Base-by-base conservation (phyloP, 53 echinoderm and acorn worm genomes). In the Glandiceps talaboti region DNA sequence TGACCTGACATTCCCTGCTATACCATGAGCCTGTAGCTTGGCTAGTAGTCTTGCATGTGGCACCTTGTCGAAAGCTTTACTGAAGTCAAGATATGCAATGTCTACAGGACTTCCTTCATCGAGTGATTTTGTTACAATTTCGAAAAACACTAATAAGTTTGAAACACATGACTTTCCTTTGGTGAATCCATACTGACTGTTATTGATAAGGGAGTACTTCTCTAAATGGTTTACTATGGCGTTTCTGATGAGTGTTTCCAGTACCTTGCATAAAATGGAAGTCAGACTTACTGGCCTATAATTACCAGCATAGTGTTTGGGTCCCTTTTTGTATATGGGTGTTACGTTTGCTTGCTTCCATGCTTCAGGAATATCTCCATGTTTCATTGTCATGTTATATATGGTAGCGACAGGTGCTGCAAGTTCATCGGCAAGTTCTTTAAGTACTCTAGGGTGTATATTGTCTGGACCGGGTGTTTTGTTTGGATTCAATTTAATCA, bases 211-310 rank as follows among this genome's bases (percentile, higher is more conserved):
- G 27, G 31, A 31, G 20, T 77, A 26, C 26, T 30, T 33, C 27
- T 77, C 33, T 26, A 82, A 28, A 31, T 82, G 82, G 0, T 30
- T 29, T 0, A 77, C 30, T 14, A 86, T 73, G 27, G 28, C 20
- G 30, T 86, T 32, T 33, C 76, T 86, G n/a, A 82, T 73, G 0
- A 86, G 27, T 27, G 81, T 31, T 73, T 86, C 86, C 30, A 73
- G 26, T 1, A 86, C 25, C 33, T 82, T 82, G 1, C 86, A 81
- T 1, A 64, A 32, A 1, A 86, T 31, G 1, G 74, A 74, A 0
- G 85, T 85, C 12, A 85, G 33, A 26, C 85, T 85, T 10, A 85
- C 80, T 25, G 85, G 85, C 30, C 86, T 32, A 33, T 81, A 82
- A 31, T 82, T 86, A 1, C 77, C 30, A 14, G 86, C 78, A 14